Percentiles rank a stretch among this genome's conserved stretches.
phyloP scores from a whole-genome alignment of 2,888 invertebrate genomes.

The Diplazon laetatorius region DNA sequence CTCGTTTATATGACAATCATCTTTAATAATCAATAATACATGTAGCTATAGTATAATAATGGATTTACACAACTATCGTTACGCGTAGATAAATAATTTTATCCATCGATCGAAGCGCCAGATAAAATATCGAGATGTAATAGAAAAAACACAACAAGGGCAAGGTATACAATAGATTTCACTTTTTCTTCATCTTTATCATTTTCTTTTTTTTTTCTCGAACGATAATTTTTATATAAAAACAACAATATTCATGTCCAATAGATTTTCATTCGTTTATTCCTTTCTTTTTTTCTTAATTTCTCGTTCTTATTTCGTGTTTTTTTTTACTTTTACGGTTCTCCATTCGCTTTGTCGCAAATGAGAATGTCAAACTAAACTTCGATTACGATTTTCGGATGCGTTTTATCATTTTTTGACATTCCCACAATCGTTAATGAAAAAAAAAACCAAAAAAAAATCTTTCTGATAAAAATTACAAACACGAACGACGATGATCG shows the following conservation, averaged over 20 bases:
- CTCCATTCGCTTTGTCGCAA: conserved; percentile 47
- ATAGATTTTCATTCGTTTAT: conserved; percentile 46
- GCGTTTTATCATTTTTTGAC: neutral
- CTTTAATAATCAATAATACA: conserved; percentile 44
- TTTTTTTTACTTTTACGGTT: conserved; percentile 17
- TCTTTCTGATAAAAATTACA: no score
- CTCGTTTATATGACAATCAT: conserved; percentile 36
- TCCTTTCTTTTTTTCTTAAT: neutral
- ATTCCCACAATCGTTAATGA: neutral
- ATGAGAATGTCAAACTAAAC: conserved; percentile 42
- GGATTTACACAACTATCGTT: conserved; percentile 52
- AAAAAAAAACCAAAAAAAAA: no score
- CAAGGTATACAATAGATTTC: conserved; percentile 79
- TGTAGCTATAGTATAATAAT: conserved; percentile 45
- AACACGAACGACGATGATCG: no score
- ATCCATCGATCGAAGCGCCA: conserved; percentile 77
- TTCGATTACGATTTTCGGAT: no score
- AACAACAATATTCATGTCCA: conserved; percentile 78
- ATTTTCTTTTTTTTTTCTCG: conserved; percentile 73
- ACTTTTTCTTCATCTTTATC: no score
- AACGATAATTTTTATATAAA: conserved; percentile 77
- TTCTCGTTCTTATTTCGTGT: no score
- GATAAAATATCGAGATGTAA: conserved; percentile 81
- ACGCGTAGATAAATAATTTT: conserved; percentile 74
- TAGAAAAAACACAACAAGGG: conserved; percentile 80